A percentile compares a stretch with the other conserved stretches of the same genome.
These are phyloP conservation scores for Neuroterus valhalla DNA, from an alignment of 1,140 invertebrate species.

Conservation along the genomic window DNA sequence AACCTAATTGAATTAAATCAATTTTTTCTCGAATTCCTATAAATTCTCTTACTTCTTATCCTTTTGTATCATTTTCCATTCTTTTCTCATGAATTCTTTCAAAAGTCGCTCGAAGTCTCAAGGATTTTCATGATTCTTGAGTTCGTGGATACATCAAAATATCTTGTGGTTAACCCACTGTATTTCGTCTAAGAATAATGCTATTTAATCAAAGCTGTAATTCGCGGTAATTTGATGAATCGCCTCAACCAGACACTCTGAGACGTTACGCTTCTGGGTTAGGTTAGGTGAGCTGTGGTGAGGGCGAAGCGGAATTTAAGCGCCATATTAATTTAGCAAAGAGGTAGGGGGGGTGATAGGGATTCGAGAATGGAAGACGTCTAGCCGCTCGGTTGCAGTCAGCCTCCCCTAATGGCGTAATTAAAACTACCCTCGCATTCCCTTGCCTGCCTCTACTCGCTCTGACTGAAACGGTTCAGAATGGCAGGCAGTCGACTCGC, in stretches of 20 bases:
- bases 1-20: no score
- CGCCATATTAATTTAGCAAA: slow-evolving; percentile 73
- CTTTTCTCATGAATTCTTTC: no score
- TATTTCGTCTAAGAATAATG: no score
- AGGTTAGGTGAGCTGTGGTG: neutral
- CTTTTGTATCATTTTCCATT: no score
- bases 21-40: no score
- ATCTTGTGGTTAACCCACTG: no score
- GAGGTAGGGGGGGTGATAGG: slow-evolving; percentile 48
- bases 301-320: slow-evolving; percentile 46
- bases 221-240: neutral
- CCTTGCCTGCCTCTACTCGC: no score
- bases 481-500: slow-evolving; percentile 34
- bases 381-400: slow-evolving; percentile 63
- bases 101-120: no score
- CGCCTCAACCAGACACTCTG: neutral
- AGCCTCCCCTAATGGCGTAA: slow-evolving; percentile 73
- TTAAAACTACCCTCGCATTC: slow-evolving; percentile 74
- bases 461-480: slow-evolving; percentile 47
- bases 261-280: slow-evolving; percentile 5
- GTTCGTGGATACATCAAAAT: no score
- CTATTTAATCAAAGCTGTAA: no score
- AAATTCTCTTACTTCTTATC: no score
- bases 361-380: slow-evolving; percentile 54
- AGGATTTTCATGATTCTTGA: no score